Evolutionary conservation across 2,113 vertebrate genomes (phyloP), one percentile per base, ranked within the genome.

Genomic region (Rhinogobius similis): DNA sequence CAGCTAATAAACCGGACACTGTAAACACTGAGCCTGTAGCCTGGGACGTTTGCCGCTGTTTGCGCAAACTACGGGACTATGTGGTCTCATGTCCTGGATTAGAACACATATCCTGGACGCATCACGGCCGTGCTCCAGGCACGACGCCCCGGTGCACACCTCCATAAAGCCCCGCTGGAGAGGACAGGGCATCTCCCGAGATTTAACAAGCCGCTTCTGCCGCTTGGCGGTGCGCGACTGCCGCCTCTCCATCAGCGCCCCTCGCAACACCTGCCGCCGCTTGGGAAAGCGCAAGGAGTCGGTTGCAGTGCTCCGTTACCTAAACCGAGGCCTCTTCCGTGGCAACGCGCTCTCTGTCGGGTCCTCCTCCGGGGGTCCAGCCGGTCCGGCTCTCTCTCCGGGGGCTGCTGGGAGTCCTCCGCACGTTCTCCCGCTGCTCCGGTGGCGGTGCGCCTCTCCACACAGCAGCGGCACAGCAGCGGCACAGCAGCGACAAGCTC

Each of bases 241-340:
- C 77, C 76, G 69, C 66, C 65, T 75, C 82, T 75, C 66, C 79
- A 79, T 80, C 76, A 36, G 65, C 77, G 46, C 76, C 50, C 32
- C 3, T n/a, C 23, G 12, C 5, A 44, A 59, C 82, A 82, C 86
- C 86, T 87, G 79, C 65, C 14, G 48, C 77, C 44, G 29, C 46
- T 53, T 55, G 39, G 67, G 65, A 44, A 36, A n/a, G 79, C 72
- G 26, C 56, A 10, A 4, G 1, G 67, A 70, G 58, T 29, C 32
- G 32, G 32, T 36, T 62, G 32, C 64, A n/a, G 29, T 10, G 27
- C 52, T 12, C 58, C 23, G 72, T 88, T 92, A 93, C 93, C 93
- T 92, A 85, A 79, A 81, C 79, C 32, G 86, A 85, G 87, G 86
- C 85, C 89, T 92, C 91, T 91, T 78, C 86, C 88, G 78, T 79